A percentile compares a stretch with the other conserved stretches of the same genome.
Evolutionary conservation across 2,888 invertebrate genomes (phyloP).

Genomic region (Baccha elongata): DNA sequence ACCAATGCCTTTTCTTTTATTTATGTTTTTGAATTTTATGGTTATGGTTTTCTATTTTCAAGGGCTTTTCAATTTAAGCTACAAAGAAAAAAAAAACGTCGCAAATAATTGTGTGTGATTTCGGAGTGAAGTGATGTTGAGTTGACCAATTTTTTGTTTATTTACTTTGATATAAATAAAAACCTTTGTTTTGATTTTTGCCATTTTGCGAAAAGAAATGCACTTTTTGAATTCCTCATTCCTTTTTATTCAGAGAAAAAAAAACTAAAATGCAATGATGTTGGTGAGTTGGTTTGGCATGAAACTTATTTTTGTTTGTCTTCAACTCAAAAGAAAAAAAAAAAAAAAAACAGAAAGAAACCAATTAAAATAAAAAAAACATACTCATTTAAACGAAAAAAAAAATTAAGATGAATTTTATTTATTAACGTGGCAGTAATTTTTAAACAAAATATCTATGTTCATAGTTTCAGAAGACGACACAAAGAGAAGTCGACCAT

Average conservation of each 20-base stretch:
- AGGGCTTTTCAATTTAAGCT: neutral
- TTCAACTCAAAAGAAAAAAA: constrained; percentile 4
- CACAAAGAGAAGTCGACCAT: constrained; percentile 85
- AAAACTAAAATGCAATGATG: constrained; percentile 69
- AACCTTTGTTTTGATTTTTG: constrained; percentile 42
- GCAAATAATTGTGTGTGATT: constrained; percentile 4
- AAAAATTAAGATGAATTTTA: neutral
- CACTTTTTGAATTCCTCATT: constrained; percentile 42
- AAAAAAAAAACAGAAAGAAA: constrained; percentile 18
- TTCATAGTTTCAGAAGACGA: constrained; percentile 76
- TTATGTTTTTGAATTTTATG: neutral
- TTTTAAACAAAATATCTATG: constrained; percentile 53
- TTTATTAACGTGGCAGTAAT: constrained; percentile 27
- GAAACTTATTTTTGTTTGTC: constrained; percentile 11
- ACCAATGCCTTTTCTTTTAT: neutral
- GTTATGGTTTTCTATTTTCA: neutral
- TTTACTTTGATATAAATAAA: neutral
- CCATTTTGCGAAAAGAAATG: constrained; percentile 34
- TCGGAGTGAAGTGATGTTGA: neutral
- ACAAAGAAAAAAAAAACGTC: no score
- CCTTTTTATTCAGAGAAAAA: constrained; percentile 4
- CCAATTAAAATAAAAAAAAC: constrained; percentile 4
- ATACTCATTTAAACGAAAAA: neutral
- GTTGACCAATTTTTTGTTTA: neutral
- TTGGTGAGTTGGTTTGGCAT: constrained; percentile 70